A percentile compares a stretch with the other conserved stretches of the same genome.
These are phyloP conservation scores for Campylorhamphus procurvoides DNA, from an alignment of 2,113 vertebrate species.

Conservation along the genomic window DNA sequence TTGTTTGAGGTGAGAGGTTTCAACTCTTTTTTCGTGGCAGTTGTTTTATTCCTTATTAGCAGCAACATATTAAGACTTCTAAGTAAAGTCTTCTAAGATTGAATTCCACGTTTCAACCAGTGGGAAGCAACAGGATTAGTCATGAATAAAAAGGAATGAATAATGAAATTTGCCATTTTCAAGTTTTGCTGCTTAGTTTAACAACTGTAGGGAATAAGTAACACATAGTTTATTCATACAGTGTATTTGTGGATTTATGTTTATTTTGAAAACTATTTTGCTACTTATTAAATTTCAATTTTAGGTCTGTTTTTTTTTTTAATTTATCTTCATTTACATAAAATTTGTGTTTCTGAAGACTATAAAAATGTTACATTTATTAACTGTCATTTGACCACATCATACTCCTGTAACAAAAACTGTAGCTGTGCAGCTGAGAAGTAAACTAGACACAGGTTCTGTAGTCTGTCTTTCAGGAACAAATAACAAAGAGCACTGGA, in stretches of 20 bases:
- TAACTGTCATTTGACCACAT: background rate
- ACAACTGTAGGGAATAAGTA: background rate
- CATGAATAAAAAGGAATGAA: background rate
- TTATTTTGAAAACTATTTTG: background rate
- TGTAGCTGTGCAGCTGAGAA: background rate
- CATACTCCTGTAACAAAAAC: background rate
- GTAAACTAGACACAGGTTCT: background rate
- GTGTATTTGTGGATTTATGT: background rate
- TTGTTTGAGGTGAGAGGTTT: accelerated
- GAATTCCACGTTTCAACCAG: background rate
- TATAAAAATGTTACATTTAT: background rate
- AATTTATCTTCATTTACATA: background rate
- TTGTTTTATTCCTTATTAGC: background rate
- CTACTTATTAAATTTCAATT: background rate
- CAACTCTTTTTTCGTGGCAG: background rate
- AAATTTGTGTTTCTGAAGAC: background rate
- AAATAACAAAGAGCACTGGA: background rate
- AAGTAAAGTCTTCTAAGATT: background rate
- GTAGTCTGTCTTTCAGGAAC: background rate
- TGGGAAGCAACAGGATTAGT: background rate
- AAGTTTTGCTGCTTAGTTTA: background rate
- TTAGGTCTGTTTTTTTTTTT: background rate
- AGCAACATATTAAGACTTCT: background rate
- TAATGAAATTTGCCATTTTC: background rate
- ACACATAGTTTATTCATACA: background rate